Percentiles rank a stretch among this genome's conserved stretches.
Evolutionary conservation across 2,888 invertebrate genomes (phyloP).

Genomic region (Ischnura elegans): DNA sequence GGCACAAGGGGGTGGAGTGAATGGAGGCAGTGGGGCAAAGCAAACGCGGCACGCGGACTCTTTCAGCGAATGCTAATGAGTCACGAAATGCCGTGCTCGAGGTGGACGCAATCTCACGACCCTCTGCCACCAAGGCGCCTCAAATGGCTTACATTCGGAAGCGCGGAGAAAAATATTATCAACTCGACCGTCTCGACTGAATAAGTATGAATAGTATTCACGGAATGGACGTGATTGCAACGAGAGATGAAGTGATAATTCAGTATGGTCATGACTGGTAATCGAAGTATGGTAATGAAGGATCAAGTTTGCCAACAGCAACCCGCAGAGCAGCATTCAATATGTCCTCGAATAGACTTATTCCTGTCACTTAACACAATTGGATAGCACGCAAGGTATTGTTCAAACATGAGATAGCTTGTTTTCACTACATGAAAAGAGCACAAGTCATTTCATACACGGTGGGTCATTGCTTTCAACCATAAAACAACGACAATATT

Average conservation of each 20-base stretch:
- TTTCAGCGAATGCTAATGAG: conserved; percentile 54
- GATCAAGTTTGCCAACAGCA: background rate
- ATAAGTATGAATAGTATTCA: background rate
- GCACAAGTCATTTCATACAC: too few species aligned
- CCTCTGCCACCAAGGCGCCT: background rate
- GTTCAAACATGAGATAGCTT: too few species aligned
- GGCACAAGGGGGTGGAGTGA: background rate
- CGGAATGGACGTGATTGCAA: background rate
- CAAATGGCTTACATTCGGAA: background rate
- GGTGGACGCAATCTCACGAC: conserved; percentile 48
- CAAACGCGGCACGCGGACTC: background rate
- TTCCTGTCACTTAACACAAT: too few species aligned
- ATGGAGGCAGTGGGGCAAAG: background rate
- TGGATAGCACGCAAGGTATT: too few species aligned
- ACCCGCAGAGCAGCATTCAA: background rate
- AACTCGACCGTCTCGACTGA: background rate
- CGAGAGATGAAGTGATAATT: background rate
- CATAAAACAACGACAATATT: too few species aligned
- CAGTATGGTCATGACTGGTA: background rate
- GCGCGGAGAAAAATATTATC: background rate
- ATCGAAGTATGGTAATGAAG: background rate
- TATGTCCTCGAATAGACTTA: too few species aligned
- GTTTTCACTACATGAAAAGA: too few species aligned
- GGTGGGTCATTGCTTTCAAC: too few species aligned
- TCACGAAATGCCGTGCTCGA: conserved; percentile 41